Base-by-base conservation (phyloP, 2,113 vertebrate species). In the Acanthochromis polyacanthus region DNA sequence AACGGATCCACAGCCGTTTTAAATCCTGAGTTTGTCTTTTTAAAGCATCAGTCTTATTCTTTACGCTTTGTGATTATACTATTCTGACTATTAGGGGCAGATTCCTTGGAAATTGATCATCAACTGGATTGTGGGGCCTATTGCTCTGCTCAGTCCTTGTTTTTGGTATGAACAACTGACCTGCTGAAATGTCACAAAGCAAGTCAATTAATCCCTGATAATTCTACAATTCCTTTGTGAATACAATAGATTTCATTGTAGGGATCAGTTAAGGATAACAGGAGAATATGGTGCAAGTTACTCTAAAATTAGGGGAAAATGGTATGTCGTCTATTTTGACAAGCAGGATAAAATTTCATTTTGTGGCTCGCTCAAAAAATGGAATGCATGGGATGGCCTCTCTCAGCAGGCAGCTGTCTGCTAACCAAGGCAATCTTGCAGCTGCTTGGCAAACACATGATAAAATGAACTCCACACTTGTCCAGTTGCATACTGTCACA, bases 351-450 rank as follows among this genome's bases (percentile, higher is more conserved):
- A 28, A 0, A 25, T 78, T 55, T 71, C 10, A 74, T 63, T 32
- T 52, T 30, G 52, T 64, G 20, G 22, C 32, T 58, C 64, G 40
- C 58, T 63, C 9, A 36, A 56, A 64, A 53, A 10, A 11, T 25
- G 63, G 59, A 86, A 77, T 71, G 63, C 58, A 22, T 67, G 25
- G 4, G 58, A 77, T 2, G 60, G 50, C 1, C 32, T 45, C 0
- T 51, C 19, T 38, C 28, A 70, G 75, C 58, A 38, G 66, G 40
- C 89, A 90, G 83, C 89, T 92, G 89, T 85, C 76, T 85, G 78
- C 71, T 40, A 40, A 64, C 48, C 23, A 19, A 62, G 45, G 1
- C 38, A 22, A 45, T 40, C 12, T 36, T 75, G 81, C 89, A 91
- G 88, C 86, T 92, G 89, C 61, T 84, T 61, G 3, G 50, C 30